Conservation (phyloP, 2,797 vertebrate species). For the Sebastolobus alascanus region DNA sequence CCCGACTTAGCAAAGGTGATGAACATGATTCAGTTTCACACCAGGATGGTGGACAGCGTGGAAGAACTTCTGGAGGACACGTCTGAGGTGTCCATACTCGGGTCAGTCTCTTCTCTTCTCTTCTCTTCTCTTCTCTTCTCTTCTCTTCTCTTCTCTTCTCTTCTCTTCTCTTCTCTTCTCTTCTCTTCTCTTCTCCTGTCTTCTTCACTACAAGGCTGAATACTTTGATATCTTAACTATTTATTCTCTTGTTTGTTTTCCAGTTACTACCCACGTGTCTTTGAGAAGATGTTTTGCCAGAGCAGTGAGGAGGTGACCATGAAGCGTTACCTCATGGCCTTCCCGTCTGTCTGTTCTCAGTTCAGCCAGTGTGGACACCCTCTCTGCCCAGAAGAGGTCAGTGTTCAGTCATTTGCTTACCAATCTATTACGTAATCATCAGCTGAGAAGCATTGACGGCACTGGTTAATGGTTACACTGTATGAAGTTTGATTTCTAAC, state of each 20-base stretch:
- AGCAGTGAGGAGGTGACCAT: slow-evolving; percentile 87
- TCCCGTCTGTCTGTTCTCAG: slow-evolving; percentile 88
- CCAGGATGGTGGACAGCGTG: slow-evolving; percentile 89
- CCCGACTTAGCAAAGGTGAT: slow-evolving; percentile 90
- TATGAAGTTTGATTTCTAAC: neutral
- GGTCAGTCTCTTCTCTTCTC: slow-evolving; percentile 78
- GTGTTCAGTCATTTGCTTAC: slow-evolving; percentile 62
- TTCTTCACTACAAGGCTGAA: neutral
- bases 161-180: neutral
- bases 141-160: too few relatives aligned
- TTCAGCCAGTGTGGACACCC: slow-evolving; percentile 86
- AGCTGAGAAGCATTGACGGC: neutral
- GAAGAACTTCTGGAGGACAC: slow-evolving; percentile 89
- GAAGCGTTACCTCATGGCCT: slow-evolving; percentile 88
- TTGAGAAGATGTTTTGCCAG: slow-evolving; percentile 91
- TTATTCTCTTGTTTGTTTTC: neutral
- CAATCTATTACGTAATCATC: neutral
- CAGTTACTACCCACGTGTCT: slow-evolving; percentile 88
- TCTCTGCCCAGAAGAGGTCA: slow-evolving; percentile 95
- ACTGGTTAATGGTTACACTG: neutral
- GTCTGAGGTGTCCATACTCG: slow-evolving; percentile 90
- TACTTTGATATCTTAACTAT: neutral
- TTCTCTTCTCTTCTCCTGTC: neutral
- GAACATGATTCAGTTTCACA: slow-evolving; percentile 94
- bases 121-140: neutral